Percentiles rank a stretch among this genome's conserved stretches.
phyloP scores from a whole-genome alignment of 2,888 invertebrate species.

The Drosophila kuntzei region DNA sequence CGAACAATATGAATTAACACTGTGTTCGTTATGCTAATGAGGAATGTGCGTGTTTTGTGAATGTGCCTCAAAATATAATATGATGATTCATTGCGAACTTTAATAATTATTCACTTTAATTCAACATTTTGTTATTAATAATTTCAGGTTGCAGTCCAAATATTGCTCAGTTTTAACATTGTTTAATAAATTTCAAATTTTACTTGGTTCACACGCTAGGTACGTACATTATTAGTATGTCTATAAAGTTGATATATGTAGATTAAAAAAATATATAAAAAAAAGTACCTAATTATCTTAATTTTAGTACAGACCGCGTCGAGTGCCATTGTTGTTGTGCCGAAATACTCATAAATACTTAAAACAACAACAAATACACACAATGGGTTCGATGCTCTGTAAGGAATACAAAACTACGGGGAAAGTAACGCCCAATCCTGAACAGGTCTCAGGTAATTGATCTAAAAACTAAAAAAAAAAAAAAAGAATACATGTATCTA shows the following conservation, averaged over 20 bases:
- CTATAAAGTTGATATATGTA: neutral
- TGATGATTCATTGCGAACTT: constrained; percentile 4
- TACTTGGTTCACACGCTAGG: constrained; percentile 22
- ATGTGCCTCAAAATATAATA: neutral
- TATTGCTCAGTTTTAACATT: constrained; percentile 27
- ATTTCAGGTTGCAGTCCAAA: constrained; percentile 37
- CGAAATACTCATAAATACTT: constrained; percentile 17
- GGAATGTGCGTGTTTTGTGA: neutral
- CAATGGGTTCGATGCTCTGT: constrained; percentile 84
- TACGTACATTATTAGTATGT: constrained; percentile 23
- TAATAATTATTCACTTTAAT: neutral
- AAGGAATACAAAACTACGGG: constrained; percentile 83
- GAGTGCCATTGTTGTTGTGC: constrained; percentile 3
- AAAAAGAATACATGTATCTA: too few relatives aligned
- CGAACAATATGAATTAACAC: neutral
- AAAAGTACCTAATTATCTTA: neutral
- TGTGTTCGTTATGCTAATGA: neutral
- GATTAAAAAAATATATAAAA: neutral
- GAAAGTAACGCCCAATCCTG: constrained; percentile 69
- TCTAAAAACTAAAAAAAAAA: neutral
- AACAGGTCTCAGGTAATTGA: constrained; percentile 61
- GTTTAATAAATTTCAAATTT: constrained; percentile 25
- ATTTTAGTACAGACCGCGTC: constrained; percentile 15
- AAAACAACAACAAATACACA: constrained; percentile 35
- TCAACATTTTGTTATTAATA: neutral